These are phyloP conservation scores for Calyptomena viridis DNA, from an alignment of 2,113 vertebrate species.

Conservation along the genomic window DNA sequence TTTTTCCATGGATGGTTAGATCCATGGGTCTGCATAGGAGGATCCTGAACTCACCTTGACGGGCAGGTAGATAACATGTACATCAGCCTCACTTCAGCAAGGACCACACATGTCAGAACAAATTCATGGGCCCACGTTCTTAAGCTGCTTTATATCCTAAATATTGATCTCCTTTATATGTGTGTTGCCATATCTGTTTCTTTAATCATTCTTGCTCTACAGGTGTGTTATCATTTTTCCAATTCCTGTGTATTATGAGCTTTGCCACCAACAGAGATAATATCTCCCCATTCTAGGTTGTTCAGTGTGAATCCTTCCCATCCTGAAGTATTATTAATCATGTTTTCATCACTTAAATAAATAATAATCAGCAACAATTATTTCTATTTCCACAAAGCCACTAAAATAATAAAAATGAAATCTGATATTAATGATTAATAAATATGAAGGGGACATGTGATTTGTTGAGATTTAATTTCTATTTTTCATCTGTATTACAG, in stretches of 20 bases:
- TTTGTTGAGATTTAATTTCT: not conserved
- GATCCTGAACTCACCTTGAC: not conserved
- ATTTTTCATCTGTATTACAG: conserved; percentile 43
- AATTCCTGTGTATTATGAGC: not conserved
- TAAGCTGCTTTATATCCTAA: not conserved
- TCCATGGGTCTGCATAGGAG: not conserved
- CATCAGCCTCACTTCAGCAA: not conserved
- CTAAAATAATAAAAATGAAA: conserved; percentile 59
- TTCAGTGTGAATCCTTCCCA: conserved; percentile 35
- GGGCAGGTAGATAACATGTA: not conserved
- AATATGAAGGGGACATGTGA: not conserved
- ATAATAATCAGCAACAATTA: conserved; percentile 61
- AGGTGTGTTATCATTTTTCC: conserved; percentile 56
- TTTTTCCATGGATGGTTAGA: not conserved
- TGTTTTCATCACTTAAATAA: conserved; percentile 62
- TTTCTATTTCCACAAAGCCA: conserved; percentile 54
- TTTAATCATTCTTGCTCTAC: conserved; percentile 52
- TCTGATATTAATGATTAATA: conserved; percentile 50
- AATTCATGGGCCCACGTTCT: not conserved
- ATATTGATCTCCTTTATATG: conserved; percentile 34
- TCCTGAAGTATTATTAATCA: conserved; percentile 62
- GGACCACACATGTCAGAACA: not conserved
- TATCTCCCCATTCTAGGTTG: conserved; percentile 16
- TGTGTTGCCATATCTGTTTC: not conserved
- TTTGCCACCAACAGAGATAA: conserved; percentile 62